Evolutionary conservation across 2,888 invertebrate genomes (phyloP), one percentile per base, ranked within the genome.

Genomic region (Cantharis flavilabris): DNA sequence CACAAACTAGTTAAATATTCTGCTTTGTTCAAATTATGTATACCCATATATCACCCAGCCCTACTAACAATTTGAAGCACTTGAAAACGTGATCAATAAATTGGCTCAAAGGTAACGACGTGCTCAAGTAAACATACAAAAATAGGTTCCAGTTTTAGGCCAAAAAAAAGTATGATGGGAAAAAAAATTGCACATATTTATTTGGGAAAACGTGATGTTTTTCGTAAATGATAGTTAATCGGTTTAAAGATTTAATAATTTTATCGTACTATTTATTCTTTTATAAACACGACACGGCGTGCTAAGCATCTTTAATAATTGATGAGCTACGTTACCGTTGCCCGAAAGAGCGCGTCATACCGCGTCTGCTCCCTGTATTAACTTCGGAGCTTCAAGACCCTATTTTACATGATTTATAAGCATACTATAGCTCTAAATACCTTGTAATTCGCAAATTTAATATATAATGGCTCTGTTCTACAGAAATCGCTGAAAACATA

Each of bases 361-460:
- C 82, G 76, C 75, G 64, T 84, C 85, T 83, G 83, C 84, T 83
- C 85, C 85, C 84, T 86, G 87, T 86, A 88, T 88, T 88, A 88
- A 88, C 88, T 87, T 86, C 85, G 83, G 80, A 80, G 82, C 81
- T 82, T 82, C 81, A 81, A 87, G 85, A 87, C 86, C 87, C 87
- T 84, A 88, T 87, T 87, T 82, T 86, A 84, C 86, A 90, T 92
- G 92, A 92, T 92, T 92, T 92, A 92, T 92, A 89, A 90, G 89
- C 89, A 90, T 91, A 91, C 90, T 91, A 91, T 91, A 91, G 91
- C 91, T 91, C 91, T 92, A 93, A 93, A 92, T 92, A 92, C 92
- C 92, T 90, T 92, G 92, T 93, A 93, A 93, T 93, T 92, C 92
- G 92, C 92, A 92, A 92, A 92, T 89, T 92, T 92, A 92, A 91